Evolutionary conservation across 1,140 invertebrate genomes (phyloP).

Genomic region (Drosophila ercepeae): DNA sequence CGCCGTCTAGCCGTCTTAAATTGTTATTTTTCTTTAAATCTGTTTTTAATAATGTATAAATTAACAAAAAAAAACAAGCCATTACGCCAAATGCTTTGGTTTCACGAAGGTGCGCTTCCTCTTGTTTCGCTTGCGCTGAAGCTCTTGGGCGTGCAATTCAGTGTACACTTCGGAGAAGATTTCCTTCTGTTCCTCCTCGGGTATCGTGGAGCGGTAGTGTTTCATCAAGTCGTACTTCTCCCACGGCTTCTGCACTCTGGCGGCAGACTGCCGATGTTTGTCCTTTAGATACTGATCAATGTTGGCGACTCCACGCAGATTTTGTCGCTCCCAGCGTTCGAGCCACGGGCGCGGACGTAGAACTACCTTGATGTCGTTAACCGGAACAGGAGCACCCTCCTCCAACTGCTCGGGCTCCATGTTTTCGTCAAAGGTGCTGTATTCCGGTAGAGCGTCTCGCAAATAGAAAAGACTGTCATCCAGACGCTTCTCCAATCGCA

Average conservation of each 20-base stretch:
- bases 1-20: neutral
- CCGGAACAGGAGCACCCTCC: slow-evolving; percentile 91
- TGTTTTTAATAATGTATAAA: slow-evolving; percentile 54
- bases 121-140: slow-evolving; percentile 87
- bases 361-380: slow-evolving; percentile 94
- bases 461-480: slow-evolving; percentile 96
- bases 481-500: slow-evolving; percentile 95
- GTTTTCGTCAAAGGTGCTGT: slow-evolving; percentile 96
- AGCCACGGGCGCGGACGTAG: slow-evolving; percentile 95
- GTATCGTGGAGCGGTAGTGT: slow-evolving; percentile 92
- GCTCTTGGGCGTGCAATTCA: slow-evolving; percentile 89
- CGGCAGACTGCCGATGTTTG: slow-evolving; percentile 86
- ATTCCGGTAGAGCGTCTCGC: slow-evolving; percentile 96
- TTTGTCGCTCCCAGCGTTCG: slow-evolving; percentile 92
- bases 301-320: slow-evolving; percentile 91
- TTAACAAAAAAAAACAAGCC: slow-evolving; percentile 47
- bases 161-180: slow-evolving; percentile 93
- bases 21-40: slow-evolving; percentile 2
- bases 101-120: slow-evolving; percentile 88
- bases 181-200: slow-evolving; percentile 93
- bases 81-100: slow-evolving; percentile 86
- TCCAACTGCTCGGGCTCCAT: slow-evolving; percentile 93
- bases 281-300: slow-evolving; percentile 86
- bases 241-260: slow-evolving; percentile 89
- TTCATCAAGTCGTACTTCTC: slow-evolving; percentile 98